These are phyloP conservation scores for Toxotes chatareus DNA, from an alignment of 2,113 vertebrate genomes.

Conservation along the genomic window DNA sequence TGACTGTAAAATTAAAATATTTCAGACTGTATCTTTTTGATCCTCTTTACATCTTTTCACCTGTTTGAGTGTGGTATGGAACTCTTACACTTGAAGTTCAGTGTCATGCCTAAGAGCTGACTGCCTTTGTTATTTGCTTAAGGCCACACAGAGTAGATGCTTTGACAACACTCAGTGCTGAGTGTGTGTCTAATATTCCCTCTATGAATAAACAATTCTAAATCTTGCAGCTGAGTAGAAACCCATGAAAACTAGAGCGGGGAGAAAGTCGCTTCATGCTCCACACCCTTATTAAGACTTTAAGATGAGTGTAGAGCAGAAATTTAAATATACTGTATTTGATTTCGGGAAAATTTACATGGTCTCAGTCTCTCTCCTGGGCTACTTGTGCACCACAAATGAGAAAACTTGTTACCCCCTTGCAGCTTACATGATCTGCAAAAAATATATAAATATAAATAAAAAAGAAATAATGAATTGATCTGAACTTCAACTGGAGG, in stretches of 20 bases:
- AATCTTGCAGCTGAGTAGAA: constrained; percentile 16
- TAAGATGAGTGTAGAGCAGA: constrained; percentile 3
- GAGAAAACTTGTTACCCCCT: constrained; percentile 50
- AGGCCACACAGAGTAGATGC: neutral
- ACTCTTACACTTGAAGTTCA: neutral
- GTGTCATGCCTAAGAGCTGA: neutral
- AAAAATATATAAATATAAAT: constrained; percentile 29
- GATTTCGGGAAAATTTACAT: constrained; percentile 37
- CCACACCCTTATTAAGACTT: constrained; percentile 42
- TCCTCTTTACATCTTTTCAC: neutral
- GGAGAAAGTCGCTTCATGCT: neutral
- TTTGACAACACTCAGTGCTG: neutral
- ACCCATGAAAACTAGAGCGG: neutral
- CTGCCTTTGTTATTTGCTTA: constrained; percentile 17
- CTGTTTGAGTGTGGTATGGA: too few species aligned
- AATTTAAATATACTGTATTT: constrained; percentile 59
- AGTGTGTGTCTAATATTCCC: constrained; percentile 31
- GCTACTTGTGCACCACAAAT: constrained; percentile 44
- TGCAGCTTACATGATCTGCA: constrained; percentile 32
- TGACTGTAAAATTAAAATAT: neutral
- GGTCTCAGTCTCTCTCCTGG: constrained; percentile 35
- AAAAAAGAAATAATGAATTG: constrained; percentile 56
- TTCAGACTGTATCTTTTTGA: neutral
- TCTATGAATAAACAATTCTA: constrained; percentile 28
- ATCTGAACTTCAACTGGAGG: constrained; percentile 43